Evolutionary conservation across 2,888 invertebrate species (phyloP).

Genomic region (Dioctria linearis): DNA sequence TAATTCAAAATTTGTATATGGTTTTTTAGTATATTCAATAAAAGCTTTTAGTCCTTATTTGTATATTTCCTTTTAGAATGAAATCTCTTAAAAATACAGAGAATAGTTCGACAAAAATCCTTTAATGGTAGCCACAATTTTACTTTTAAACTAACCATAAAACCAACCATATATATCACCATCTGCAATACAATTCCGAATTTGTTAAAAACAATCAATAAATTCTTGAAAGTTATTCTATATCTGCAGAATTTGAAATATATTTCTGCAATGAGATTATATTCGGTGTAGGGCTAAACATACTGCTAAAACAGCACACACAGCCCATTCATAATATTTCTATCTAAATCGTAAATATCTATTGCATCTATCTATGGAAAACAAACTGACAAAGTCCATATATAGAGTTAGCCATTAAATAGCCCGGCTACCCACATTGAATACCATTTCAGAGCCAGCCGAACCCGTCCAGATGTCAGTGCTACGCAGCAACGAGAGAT

Average conservation of each 20-base stretch:
- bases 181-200: too few relatives aligned
- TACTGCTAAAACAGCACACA: slow-evolving; percentile 17
- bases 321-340: slow-evolving; percentile 46
- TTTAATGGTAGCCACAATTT: too few relatives aligned
- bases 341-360: slow-evolving; percentile 44
- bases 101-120: too few relatives aligned
- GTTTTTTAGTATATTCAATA: too few relatives aligned
- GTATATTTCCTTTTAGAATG: too few relatives aligned
- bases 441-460: neutral
- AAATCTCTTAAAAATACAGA: too few relatives aligned
- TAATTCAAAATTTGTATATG: too few relatives aligned
- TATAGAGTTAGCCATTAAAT: neutral
- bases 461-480: slow-evolving; percentile 11
- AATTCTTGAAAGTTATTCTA: neutral
- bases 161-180: too few relatives aligned
- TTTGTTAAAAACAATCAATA: neutral
- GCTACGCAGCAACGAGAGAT: neutral
- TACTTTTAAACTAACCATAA: too few relatives aligned
- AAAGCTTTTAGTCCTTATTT: too few relatives aligned
- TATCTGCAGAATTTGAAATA: neutral
- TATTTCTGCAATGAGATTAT: slow-evolving; percentile 21
- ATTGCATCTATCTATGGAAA: slow-evolving; percentile 38
- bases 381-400: slow-evolving; percentile 39
- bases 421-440: slow-evolving; percentile 19
- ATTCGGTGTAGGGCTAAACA: neutral